Base-by-base conservation (phyloP, 2,797 vertebrate genomes). In the Pagetopsis macropterus region DNA sequence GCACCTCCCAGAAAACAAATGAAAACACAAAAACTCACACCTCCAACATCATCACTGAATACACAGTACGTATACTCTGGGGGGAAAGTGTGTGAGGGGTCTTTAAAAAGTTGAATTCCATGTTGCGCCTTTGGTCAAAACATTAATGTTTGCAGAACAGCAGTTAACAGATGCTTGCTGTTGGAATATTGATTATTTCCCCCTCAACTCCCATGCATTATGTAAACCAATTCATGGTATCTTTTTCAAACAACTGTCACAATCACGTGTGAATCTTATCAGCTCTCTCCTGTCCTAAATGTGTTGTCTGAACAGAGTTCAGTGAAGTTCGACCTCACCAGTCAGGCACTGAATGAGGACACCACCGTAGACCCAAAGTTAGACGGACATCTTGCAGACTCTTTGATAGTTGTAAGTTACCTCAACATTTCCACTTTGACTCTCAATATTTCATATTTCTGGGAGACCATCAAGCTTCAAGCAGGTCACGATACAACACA, bases 31-130 rank as follows among this genome's bases (percentile, higher is more conserved):
- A 90, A 45, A 89, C 79, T 19, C 94, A 91, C 13, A 85, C 80
- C 21, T 92, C 92, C 48, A 92, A 92, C 45, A 17, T 88, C 70
- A 92, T 92, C 78, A 16, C 89, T 0, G 80, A 94, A 27, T 87
- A 91, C 46, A 70, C 86, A 0, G 94, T 97, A 88, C 43, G 91
- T 82, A 40, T 15, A 57, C 15, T 48, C 51, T 5, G 12, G 10
- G 41, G 5, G 14, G 58, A 43, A 57, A 77, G 51, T 9, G 56
- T 46, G 48, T 43, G 11, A 59, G 16, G 3, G 13, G 16, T 59
- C 3, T 52, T 51, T 43, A 21, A 33, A 46, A 56, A 1, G 21
- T 23, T 0, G 12, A 27, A 48, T 57, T n/a, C 9, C 5, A 48
- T 33, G 3, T 46, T 33, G 27, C 33, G 11, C 13, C 4, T 5